These are phyloP conservation scores for Spongia lamella DNA, from an alignment of 37 sponge, comb jelly and placozoan species.

Conservation along the genomic window DNA sequence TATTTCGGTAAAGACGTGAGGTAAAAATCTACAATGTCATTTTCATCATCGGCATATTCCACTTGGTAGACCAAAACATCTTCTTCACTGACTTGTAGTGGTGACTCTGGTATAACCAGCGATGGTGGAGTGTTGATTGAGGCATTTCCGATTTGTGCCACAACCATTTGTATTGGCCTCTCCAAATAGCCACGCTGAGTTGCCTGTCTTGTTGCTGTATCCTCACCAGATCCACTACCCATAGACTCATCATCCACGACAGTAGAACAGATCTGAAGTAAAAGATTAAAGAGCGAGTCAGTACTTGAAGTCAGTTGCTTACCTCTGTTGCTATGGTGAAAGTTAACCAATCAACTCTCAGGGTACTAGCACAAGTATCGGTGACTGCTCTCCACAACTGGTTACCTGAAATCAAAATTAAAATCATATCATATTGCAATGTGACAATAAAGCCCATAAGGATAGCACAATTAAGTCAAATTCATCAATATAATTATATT, in stretches of 20 bases:
- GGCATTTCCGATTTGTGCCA: constrained; percentile 59
- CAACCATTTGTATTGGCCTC: constrained; percentile 63
- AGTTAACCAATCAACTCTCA: constrained; percentile 48
- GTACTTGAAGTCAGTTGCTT: not conserved
- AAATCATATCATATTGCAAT: no score
- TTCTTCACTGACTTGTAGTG: constrained; percentile 29
- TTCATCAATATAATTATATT: no score
- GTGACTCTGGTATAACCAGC: constrained; percentile 38
- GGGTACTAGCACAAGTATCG: constrained; percentile 55
- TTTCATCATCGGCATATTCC: constrained; percentile 57
- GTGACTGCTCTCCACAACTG: constrained; percentile 68
- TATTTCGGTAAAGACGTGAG: constrained; percentile 53
- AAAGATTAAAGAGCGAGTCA: not conserved
- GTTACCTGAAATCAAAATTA: constrained; percentile 17
- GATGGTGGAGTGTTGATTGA: constrained; percentile 74
- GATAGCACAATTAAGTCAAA: no score
- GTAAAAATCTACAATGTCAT: constrained; percentile 54
- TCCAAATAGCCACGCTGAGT: constrained; percentile 25
- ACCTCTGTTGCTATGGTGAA: constrained; percentile 59
- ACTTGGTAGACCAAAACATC: not conserved
- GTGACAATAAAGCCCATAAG: no score
- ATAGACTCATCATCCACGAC: constrained; percentile 8
- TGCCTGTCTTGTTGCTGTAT: not conserved
- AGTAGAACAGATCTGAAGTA: constrained; percentile 60
- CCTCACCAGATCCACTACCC: constrained; percentile 7